Evolutionary conservation across 2,888 invertebrate genomes (phyloP).

Genomic region (Urechis unicinctus): DNA sequence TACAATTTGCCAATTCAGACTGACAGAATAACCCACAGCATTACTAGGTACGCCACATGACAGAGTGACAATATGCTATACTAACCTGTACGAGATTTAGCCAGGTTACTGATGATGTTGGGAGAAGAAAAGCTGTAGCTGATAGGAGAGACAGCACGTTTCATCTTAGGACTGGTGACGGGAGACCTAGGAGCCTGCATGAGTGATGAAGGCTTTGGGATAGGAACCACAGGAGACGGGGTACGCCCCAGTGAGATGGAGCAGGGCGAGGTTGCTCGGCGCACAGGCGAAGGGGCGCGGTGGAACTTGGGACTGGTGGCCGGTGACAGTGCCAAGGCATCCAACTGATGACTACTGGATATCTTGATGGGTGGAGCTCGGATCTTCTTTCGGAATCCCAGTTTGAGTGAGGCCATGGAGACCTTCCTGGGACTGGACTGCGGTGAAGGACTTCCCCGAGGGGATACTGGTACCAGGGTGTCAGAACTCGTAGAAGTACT

Average conservation of each 20-base stretch:
- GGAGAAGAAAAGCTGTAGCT: conserved; percentile 48
- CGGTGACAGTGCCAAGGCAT: conserved; percentile 37
- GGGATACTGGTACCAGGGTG: conserved; percentile 41
- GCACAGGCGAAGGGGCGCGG: conserved; percentile 22
- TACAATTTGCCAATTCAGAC: no score
- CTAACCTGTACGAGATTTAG: conserved; percentile 12
- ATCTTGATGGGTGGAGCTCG: conserved; percentile 15
- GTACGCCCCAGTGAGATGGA: background rate
- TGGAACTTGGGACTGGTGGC: conserved; percentile 32
- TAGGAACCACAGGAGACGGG: conserved; percentile 20
- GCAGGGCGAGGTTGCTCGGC: conserved; percentile 17
- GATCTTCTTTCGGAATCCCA: conserved; percentile 16
- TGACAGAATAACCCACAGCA: no score
- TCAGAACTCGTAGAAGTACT: conserved; percentile 41
- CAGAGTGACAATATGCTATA: no score
- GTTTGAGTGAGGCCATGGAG: conserved; percentile 16
- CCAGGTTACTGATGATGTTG: conserved; percentile 34
- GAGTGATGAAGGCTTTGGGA: conserved; percentile 4
- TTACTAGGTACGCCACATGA: no score
- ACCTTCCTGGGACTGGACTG: conserved; percentile 30
- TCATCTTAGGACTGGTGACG: conserved; percentile 32
- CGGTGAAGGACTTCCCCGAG: conserved; percentile 32
- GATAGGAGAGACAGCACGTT: conserved; percentile 43
- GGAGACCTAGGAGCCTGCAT: conserved; percentile 10
- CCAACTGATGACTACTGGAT: conserved; percentile 20